phyloP scores from a whole-genome alignment of 2,113 vertebrate species.

The Mobula birostris region DNA sequence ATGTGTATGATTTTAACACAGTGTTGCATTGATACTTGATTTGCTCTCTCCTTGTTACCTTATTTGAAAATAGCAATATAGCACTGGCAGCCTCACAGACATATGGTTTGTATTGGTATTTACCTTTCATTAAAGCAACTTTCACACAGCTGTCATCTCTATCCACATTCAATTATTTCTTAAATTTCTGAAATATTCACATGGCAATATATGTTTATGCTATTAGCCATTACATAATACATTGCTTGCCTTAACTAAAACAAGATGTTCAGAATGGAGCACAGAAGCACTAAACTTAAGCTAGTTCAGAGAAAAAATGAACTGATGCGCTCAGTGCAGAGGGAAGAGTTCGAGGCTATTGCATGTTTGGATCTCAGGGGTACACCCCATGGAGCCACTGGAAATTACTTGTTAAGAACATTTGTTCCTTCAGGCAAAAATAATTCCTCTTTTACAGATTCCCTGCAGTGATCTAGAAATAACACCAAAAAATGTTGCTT shows the following conservation, averaged over 20 bases:
- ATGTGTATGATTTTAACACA: too few species aligned
- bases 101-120: not conserved
- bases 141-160: not conserved
- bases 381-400: not conserved
- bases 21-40: too few species aligned
- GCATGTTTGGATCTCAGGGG: not conserved
- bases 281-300: not conserved
- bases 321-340: not conserved
- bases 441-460: not conserved
- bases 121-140: not conserved
- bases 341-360: not conserved
- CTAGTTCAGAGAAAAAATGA: not conserved
- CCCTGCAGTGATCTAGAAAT: too few species aligned
- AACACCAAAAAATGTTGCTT: not conserved
- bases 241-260: not conserved
- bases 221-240: not conserved
- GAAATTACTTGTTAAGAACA: not conserved
- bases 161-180: not conserved
- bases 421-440: not conserved
- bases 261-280: not conserved
- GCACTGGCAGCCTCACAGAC: too few species aligned
- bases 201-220: not conserved
- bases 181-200: not conserved
- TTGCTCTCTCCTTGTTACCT: too few species aligned
- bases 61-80: too few species aligned